Base-by-base conservation (phyloP, 2,797 vertebrate species). In the Anguilla pacifica region DNA sequence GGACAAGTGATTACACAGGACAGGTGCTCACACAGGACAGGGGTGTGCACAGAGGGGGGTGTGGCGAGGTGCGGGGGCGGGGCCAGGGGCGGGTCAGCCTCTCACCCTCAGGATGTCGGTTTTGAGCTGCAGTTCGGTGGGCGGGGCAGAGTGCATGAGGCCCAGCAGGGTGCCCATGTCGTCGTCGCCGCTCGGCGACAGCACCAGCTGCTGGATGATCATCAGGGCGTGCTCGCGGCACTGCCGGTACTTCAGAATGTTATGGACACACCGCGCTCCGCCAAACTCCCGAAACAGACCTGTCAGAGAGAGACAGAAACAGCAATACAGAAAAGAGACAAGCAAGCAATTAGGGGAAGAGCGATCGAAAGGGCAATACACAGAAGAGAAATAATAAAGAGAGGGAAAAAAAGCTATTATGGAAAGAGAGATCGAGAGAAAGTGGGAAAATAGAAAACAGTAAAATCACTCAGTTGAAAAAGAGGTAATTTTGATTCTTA, bases 141-240 rank as follows among this genome's bases (percentile, higher is more conserved):
- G 95, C 0, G 98, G 97, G 0, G 99, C 99, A 0, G 98, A 99
- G 93, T 99, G 98, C 99, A 99, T 99, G 87, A 99, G 94, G 25
- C 99, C 99, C 91, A 99, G 93, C 88, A 99, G 96, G 0, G 99
- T 99, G 15, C 99, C 99, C 98, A 99, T 99, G 91, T 99, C 99
- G 0, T 99, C 99, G 0, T 99, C 99, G 0, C 98, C 99, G 1
- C 97, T 99, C 5, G 98, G 97, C 0, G 98, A 99, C 57, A 99
- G 92, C 86, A 99, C 97, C 89, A 99, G 90, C 94, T 99, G 99
- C 95, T 99, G 99, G 91, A 99, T 99, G 91, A 99, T 97, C 96
- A 98, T 97, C 92, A 99, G 94, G 0, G 99, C 98, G 0, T 98
- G 97, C 89, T 98, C 98, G 1, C 99, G 96, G 89, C 98, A 99